These are phyloP conservation scores for Eueides isabella DNA, from an alignment of 1,140 invertebrate genomes.

Conservation along the genomic window DNA sequence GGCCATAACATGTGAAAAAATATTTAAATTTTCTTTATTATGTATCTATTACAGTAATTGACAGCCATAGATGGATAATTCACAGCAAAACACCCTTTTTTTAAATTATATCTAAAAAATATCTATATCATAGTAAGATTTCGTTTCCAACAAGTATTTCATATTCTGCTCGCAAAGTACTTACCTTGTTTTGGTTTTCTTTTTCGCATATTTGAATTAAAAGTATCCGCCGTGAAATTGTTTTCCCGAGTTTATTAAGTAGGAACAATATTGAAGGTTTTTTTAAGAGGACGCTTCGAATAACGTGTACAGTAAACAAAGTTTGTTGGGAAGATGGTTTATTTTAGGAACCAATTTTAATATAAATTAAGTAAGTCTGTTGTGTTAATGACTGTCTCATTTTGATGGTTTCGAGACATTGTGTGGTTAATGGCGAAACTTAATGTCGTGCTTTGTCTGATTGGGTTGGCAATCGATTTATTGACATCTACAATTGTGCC, in stretches of 20 bases:
- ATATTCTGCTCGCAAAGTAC: background rate
- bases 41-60: too few species aligned
- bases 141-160: too few species aligned
- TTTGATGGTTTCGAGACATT: background rate
- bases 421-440: background rate
- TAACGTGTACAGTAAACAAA: background rate
- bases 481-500: too few species aligned
- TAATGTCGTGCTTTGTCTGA: background rate
- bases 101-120: too few species aligned
- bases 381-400: too few species aligned
- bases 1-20: too few species aligned
- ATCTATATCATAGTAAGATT: too few species aligned
- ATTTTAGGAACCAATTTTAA: background rate
- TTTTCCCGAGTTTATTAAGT: conserved; percentile 6
- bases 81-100: too few species aligned
- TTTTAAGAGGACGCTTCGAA: background rate
- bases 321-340: background rate
- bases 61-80: too few species aligned
- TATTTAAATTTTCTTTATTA: too few species aligned
- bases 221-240: background rate
- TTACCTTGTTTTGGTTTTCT: conserved; percentile 2
- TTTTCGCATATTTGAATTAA: conserved; percentile 11
- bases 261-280: background rate
- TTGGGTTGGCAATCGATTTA: too few species aligned
- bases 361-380: background rate